These are phyloP conservation scores for Tetrao urogallus DNA, from an alignment of 2,113 vertebrate species.

Conservation along the genomic window DNA sequence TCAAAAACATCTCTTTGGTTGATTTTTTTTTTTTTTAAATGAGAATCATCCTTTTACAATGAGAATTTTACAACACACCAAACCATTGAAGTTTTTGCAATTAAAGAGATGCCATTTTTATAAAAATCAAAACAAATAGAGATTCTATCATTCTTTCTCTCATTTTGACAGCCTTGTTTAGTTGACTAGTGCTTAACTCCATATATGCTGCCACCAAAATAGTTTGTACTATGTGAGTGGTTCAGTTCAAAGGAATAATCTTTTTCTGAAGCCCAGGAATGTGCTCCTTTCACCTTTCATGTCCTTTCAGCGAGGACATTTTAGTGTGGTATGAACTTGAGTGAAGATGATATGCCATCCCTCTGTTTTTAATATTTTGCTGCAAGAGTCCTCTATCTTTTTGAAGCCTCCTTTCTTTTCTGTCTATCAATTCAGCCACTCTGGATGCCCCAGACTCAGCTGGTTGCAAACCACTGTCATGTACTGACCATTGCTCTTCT, in stretches of 20 bases:
- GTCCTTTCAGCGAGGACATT: not conserved
- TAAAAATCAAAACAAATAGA: not conserved
- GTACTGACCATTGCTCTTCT: fast-evolving
- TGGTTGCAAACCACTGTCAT: not conserved
- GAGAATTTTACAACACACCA: not conserved
- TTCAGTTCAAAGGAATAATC: not conserved
- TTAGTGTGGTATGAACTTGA: not conserved
- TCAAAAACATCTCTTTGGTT: not conserved
- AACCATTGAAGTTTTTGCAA: not conserved
- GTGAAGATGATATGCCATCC: not conserved
- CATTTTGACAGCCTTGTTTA: not conserved
- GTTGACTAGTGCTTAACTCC: not conserved
- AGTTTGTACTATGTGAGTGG: not conserved
- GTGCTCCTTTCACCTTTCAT: not conserved
- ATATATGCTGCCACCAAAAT: fast-evolving
- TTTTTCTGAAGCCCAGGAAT: not conserved
- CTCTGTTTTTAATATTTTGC: not conserved
- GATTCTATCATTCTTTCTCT: not conserved
- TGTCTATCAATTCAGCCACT: not conserved
- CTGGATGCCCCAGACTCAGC: not conserved
- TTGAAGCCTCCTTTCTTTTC: not conserved
- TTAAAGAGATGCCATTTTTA: not conserved
- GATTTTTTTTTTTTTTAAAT: not conserved
- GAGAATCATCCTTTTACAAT: not conserved
- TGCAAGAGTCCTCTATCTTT: not conserved